Evolutionary conservation across 2,797 vertebrate genomes (phyloP).

Genomic region (Pteronotus mesoamericanus): DNA sequence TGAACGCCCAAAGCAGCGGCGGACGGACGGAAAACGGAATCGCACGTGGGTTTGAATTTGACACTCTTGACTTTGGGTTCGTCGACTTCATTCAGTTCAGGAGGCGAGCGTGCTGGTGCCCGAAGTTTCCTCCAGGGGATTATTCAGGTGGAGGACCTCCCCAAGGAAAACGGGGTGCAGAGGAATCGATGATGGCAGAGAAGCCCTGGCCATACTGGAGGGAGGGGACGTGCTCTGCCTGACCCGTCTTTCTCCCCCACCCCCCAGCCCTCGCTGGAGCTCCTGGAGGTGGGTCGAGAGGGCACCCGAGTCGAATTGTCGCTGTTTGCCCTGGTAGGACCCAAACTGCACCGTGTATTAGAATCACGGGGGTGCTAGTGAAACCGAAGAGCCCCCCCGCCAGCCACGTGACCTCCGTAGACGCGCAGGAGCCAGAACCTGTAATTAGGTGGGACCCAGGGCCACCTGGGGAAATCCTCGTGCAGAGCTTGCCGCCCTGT

Average conservation of each 20-base stretch:
- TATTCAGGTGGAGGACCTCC: not conserved
- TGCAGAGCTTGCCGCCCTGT: not conserved
- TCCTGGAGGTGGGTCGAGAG: not conserved
- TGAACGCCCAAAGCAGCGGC: not conserved
- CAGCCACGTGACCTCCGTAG: no score
- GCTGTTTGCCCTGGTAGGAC: not conserved
- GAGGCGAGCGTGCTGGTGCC: not conserved
- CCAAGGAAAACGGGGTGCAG: not conserved
- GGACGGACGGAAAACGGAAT: not conserved
- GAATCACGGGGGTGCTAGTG: no score
- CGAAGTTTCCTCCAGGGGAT: not conserved
- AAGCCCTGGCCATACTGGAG: not conserved
- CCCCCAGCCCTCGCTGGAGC: not conserved
- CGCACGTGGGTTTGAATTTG: rapidly evolving
- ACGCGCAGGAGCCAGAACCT: not conserved
- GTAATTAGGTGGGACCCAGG: not conserved
- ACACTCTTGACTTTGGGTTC: no score
- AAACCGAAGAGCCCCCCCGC: no score
- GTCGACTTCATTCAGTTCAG: not conserved
- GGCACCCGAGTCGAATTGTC: no score
- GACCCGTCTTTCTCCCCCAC: not conserved
- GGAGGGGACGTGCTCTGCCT: not conserved
- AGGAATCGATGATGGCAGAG: not conserved
- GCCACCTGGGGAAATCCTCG: not conserved
- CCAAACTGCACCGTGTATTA: not conserved